A percentile compares a stretch with the other conserved stretches of the same genome.
Conservation (phyloP, 2,113 vertebrate species). For the Connochaetes taurinus region DNA sequence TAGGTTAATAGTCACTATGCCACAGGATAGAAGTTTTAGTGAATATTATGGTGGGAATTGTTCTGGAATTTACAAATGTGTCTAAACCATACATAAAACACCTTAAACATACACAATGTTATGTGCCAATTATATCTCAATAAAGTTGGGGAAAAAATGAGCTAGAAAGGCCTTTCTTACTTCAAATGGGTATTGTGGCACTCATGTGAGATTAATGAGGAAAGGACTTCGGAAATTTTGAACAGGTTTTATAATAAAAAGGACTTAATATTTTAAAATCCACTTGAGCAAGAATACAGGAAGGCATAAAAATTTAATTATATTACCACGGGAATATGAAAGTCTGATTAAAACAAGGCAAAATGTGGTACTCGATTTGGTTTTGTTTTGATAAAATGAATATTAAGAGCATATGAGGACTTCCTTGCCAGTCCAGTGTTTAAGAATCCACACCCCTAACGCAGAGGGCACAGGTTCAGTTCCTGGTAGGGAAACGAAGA, state of each 20-base stretch:
- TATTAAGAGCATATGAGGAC: background rate
- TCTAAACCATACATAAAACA: background rate
- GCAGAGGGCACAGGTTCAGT: background rate
- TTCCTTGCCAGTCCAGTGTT: background rate
- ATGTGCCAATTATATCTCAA: background rate
- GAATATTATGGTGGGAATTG: background rate
- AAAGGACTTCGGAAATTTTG: background rate
- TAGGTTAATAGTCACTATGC: background rate
- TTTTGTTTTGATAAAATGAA: background rate
- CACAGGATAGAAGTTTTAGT: background rate
- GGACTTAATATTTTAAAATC: background rate
- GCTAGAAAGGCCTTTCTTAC: background rate
- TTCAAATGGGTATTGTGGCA: background rate
- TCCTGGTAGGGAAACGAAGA: background rate
- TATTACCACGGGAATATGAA: background rate
- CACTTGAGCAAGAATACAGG: background rate
- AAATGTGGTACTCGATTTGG: background rate
- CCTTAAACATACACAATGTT: background rate
- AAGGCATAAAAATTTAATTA: background rate
- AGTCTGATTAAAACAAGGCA: background rate
- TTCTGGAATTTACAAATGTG: background rate
- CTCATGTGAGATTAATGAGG: background rate
- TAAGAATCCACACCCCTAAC: background rate
- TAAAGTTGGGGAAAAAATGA: background rate
- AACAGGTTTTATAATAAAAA: background rate